A percentile compares a stretch with the other conserved stretches of the same genome.
phyloP scores from a whole-genome alignment of 2,888 invertebrate species.

The Euzophera pinguis region DNA sequence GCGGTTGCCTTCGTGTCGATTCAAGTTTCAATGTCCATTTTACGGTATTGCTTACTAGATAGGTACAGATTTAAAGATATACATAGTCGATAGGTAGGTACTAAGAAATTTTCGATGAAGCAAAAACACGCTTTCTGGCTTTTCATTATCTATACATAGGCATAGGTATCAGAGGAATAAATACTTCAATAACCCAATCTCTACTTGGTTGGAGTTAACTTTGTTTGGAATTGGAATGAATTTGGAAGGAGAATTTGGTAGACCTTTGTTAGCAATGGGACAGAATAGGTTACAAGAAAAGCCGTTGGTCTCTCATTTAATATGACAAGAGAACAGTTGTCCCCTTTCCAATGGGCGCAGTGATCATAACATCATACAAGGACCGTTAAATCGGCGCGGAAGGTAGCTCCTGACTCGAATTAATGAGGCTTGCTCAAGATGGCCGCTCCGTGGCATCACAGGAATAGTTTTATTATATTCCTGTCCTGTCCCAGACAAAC shows the following conservation, averaged over 20 bases:
- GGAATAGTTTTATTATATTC: conserved; percentile 3
- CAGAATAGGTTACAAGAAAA: not conserved
- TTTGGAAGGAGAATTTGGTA: no score
- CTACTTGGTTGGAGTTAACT: no score
- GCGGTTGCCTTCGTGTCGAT: not conserved
- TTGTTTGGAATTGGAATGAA: no score
- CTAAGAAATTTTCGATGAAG: no score
- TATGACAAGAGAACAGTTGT: not conserved
- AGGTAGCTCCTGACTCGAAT: conserved; percentile 65
- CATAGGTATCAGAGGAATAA: no score
- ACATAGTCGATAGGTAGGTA: no score
- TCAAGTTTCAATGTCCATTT: conserved; percentile 6
- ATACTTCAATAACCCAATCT: no score
- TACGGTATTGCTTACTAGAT: not conserved
- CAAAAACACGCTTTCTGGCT: no score
- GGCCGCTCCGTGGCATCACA: conserved; percentile 29
- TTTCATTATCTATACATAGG: no score
- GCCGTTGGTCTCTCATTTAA: conserved; percentile 8
- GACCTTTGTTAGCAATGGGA: no score
- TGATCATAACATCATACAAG: conserved; percentile 44
- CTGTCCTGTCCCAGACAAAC: not conserved
- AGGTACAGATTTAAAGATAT: no score
- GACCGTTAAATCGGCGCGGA: conserved; percentile 64
- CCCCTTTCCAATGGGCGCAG: conserved; percentile 24
- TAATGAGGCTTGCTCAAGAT: conserved; percentile 41